A percentile compares a stretch with the other conserved stretches of the same genome.
Evolutionary conservation across 1,140 invertebrate species (phyloP).

Genomic region (Trissolcus basalis): DNA sequence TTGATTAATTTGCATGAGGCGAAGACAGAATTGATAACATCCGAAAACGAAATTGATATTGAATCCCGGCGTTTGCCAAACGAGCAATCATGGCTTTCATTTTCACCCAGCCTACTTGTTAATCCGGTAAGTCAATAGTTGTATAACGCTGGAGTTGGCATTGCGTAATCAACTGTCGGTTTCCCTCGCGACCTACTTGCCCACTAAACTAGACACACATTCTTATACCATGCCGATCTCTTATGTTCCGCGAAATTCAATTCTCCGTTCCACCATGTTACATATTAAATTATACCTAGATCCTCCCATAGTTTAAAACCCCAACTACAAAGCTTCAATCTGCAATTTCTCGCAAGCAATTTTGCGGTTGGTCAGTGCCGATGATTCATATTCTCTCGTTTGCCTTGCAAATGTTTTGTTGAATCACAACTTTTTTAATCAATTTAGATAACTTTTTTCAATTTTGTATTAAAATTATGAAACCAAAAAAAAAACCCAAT

Average conservation of each 20-base stretch:
- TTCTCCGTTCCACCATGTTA: constrained; percentile 10
- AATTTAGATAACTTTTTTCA: no score
- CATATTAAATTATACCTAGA: background rate
- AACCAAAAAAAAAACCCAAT: no score
- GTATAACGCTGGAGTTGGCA: constrained; percentile 75
- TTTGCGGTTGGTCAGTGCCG: constrained; percentile 3
- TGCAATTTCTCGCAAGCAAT: background rate
- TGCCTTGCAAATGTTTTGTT: no score
- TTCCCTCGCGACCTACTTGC: constrained; percentile 78
- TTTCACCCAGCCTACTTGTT: constrained; percentile 76
- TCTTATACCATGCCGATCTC: constrained; percentile 72
- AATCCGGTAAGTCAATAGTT: constrained; percentile 77
- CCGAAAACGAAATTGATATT: constrained; percentile 36
- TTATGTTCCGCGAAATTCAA: constrained; percentile 52
- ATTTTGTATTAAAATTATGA: no score
- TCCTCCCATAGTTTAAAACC: no score
- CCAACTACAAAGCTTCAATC: no score
- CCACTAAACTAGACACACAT: constrained; percentile 79
- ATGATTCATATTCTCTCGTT: background rate
- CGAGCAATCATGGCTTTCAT: constrained; percentile 68
- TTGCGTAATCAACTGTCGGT: constrained; percentile 72
- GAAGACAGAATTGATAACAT: no score
- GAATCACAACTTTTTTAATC: no score
- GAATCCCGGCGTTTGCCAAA: constrained; percentile 2
- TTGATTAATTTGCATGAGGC: no score